phyloP scores from a whole-genome alignment of 2,113 vertebrate species.

The Pleuronectes platessa region DNA sequence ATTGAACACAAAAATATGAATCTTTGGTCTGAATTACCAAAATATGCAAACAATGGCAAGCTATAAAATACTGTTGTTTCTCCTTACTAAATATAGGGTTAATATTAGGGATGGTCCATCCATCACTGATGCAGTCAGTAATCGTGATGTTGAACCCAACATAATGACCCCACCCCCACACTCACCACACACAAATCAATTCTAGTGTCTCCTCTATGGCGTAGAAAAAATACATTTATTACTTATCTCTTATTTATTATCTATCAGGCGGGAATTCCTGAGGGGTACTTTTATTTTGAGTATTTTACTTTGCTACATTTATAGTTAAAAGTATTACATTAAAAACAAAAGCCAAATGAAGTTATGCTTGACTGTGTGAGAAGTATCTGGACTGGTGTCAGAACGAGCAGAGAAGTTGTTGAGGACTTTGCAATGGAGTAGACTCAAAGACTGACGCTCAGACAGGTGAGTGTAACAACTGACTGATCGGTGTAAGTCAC shows the following conservation, averaged over 20 bases:
- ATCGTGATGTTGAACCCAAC: neutral
- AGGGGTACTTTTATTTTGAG: neutral
- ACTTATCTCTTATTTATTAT: neutral
- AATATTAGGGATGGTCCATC: neutral
- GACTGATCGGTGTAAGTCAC: neutral
- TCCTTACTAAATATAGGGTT: neutral
- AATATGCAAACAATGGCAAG: neutral
- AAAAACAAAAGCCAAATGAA: no score
- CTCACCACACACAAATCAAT: neutral
- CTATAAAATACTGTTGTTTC: neutral
- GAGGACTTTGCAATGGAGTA: neutral
- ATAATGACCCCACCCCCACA: neutral
- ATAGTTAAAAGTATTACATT: no score
- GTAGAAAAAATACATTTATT: neutral
- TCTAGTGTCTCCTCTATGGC: neutral
- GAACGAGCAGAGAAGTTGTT: neutral
- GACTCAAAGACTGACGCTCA: neutral
- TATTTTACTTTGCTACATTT: no score
- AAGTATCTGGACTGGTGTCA: no score
- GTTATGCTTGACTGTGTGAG: no score
- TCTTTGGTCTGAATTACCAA: neutral
- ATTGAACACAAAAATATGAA: neutral
- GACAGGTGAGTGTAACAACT: neutral
- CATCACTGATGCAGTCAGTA: neutral
- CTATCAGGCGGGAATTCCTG: neutral